A percentile compares a stretch with the other conserved stretches of the same genome.
Conservation (phyloP, 2,113 vertebrate species). For the Aptenodytes forsteri region DNA sequence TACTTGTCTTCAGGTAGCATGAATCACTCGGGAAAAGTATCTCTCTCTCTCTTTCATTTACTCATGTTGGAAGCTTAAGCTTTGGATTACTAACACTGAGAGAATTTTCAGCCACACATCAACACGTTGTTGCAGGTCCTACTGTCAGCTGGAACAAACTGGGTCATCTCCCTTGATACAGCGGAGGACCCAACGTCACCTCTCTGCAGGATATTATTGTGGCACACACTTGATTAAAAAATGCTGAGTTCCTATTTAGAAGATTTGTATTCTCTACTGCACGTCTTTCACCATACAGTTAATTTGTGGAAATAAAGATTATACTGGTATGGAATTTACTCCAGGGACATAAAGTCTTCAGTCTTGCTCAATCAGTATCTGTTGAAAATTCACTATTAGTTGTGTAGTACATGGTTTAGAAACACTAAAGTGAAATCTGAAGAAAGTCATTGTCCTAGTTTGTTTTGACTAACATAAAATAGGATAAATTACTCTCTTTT, state of each 20-base stretch:
- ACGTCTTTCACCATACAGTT: fast-evolving
- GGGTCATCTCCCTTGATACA: not conserved
- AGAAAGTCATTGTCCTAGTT: not conserved
- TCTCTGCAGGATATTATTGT: not conserved
- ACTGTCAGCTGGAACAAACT: not conserved
- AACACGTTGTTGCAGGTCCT: not conserved
- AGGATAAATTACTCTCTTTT: not conserved
- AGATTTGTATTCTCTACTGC: not conserved
- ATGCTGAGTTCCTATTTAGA: not conserved
- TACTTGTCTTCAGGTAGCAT: not conserved
- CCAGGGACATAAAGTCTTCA: not conserved
- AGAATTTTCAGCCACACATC: not conserved
- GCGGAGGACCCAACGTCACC: fast-evolving
- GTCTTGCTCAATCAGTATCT: not conserved
- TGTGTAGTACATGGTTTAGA: not conserved
- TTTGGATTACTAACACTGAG: not conserved
- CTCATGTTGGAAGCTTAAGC: not conserved
- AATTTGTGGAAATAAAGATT: not conserved
- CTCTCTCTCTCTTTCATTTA: not conserved
- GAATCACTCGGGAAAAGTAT: not conserved
- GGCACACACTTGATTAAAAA: not conserved
- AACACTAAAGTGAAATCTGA: not conserved
- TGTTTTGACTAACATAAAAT: not conserved
- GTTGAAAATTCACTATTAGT: not conserved
- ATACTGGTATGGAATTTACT: not conserved